Evolutionary conservation across 2,888 invertebrate species (phyloP), one percentile per base, ranked within the genome.

Genomic region (Thera britannica): DNA sequence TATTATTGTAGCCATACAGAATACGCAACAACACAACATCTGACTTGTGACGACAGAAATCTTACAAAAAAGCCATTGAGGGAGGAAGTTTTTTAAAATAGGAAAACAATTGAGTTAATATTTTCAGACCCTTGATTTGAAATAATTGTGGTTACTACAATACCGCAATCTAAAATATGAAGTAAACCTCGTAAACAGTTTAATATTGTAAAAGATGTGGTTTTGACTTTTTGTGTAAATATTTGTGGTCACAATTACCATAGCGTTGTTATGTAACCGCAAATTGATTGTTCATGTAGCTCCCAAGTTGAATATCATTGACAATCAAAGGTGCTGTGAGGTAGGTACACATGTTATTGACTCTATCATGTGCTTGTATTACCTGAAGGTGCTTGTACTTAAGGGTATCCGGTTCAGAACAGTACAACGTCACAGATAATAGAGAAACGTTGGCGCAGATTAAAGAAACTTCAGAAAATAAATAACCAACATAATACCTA

Each of bases 381-480:
- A 12, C 41, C 59, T 59, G 67, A 60, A 65, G 61, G 44, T 58
- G 58, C 52, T 67, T 62, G 62, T 65, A 62, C 68, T 58, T 23
- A 55, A 62, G n/a, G 36, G 61, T 68, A 65, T 65, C 68, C 68
- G 62, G 68, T 65, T 65, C 54, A 51, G 44, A 49, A 44, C 41
- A 62, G n/a, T 46, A 54, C 46, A 35, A 23, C 23, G 41, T 48
- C 58, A 55, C 49, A 62, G 62, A 12, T 36, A 12, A 0, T 11
- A 11, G 5, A 6, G 36, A 62, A 46, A 35, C 49, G 63, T 41
- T 6, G 11, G 57, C 12, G 12, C 34, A 52, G 23, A 23, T 23
- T 23, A 23, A 1, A 23, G 23, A 23, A 23, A 23, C 23, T 23
- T 23, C 23, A 23, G 23, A 23, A 23, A 1, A 23, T 23, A 23